A percentile compares a stretch with the other conserved stretches of the same genome.
phyloP scores from a whole-genome alignment of 2,888 invertebrate species.

The Ametastegia equiseti region DNA sequence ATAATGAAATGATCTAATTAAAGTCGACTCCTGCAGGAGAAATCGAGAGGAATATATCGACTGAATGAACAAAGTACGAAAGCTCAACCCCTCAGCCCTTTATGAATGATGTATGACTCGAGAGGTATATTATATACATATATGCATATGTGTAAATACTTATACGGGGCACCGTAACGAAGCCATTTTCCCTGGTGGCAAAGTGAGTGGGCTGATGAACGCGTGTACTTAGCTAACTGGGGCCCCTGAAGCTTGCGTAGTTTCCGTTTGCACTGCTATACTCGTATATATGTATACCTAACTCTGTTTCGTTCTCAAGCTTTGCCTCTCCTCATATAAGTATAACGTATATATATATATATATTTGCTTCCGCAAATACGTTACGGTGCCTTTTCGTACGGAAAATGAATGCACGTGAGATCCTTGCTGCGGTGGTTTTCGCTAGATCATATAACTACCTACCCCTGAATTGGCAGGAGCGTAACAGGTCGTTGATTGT shows the following conservation, averaged over 20 bases:
- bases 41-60: neutral
- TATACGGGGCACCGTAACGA: constrained; percentile 11
- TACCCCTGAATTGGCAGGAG: constrained; percentile 3
- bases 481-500: constrained; percentile 34
- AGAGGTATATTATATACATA: too few relatives aligned
- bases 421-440: neutral
- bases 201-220: neutral
- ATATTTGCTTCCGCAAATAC: neutral
- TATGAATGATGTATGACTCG: constrained; percentile 17
- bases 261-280: neutral
- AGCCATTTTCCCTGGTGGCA: constrained; percentile 24
- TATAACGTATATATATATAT: neutral
- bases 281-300: too few relatives aligned
- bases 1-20: too few relatives aligned
- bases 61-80: neutral
- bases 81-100: neutral
- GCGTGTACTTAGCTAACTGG: neutral
- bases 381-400: neutral
- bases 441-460: neutral
- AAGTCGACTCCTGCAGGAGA: too few relatives aligned
- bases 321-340: too few relatives aligned
- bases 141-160: constrained; percentile 3
- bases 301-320: neutral
- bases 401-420: neutral
- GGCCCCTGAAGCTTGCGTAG: neutral